phyloP scores from a whole-genome alignment of 2,113 vertebrate species.

The Siphamia tubifer region DNA sequence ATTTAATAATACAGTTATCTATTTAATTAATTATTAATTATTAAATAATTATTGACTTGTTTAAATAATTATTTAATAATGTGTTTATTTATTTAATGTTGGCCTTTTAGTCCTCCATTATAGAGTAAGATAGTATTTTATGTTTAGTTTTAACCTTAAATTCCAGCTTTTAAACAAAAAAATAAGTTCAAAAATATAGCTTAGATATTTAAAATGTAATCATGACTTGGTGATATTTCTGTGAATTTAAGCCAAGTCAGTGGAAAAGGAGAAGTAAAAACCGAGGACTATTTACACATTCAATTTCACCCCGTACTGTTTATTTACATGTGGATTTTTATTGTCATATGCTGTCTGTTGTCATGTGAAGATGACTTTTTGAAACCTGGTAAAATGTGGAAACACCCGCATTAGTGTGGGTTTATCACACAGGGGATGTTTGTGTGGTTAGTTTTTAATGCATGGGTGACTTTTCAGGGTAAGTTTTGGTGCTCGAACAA shows the following conservation, averaged over 20 bases:
- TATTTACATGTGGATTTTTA: neutral
- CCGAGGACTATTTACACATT: neutral
- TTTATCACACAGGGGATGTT: constrained; percentile 41
- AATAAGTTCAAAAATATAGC: too few species aligned
- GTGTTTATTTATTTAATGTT: too few species aligned
- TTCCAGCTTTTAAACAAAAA: too few species aligned
- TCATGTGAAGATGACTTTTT: constrained; percentile 29
- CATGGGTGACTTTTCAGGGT: constrained; percentile 1
- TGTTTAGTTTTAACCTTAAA: too few species aligned
- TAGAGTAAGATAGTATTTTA: neutral
- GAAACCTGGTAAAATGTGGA: constrained; percentile 2
- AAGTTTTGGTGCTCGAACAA: neutral
- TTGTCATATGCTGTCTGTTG: constrained; percentile 12
- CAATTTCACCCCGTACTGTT: neutral
- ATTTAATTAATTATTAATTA: too few species aligned
- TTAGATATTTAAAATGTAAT: too few species aligned
- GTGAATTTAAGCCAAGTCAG: too few species aligned
- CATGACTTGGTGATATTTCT: too few species aligned
- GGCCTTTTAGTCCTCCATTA: too few species aligned
- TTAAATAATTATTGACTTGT: too few species aligned
- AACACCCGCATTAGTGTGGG: constrained; percentile 30
- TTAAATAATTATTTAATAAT: too few species aligned
- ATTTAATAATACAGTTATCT: too few species aligned
- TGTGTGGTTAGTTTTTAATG: constrained; percentile 2
- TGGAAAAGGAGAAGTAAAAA: constrained; percentile 41